A percentile compares a stretch with the other conserved stretches of the same genome.
Conservation (phyloP, 1,140 invertebrate species). For the Conus ventricosus region DNA sequence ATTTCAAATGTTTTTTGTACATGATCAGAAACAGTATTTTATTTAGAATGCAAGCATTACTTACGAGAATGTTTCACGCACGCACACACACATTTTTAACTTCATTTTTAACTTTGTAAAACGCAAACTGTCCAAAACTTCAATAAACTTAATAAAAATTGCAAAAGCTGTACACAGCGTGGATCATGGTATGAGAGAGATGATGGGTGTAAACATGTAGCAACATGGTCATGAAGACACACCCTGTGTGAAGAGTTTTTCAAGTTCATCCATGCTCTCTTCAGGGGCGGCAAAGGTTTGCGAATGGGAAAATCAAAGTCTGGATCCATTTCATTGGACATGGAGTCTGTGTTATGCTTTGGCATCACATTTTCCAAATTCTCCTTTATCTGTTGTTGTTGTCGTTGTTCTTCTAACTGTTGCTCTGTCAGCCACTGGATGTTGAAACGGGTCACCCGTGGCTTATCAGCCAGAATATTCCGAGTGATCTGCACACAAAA, state of each 20-base stretch:
- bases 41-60: no score
- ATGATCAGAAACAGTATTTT: no score
- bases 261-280: conserved; percentile 27
- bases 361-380: conserved; percentile 66
- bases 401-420: conserved; percentile 20
- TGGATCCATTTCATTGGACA: conserved; percentile 62
- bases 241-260: conserved; percentile 7
- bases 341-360: conserved; percentile 53
- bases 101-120: no score
- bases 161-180: no score
- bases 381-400: conserved; percentile 33
- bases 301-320: neutral
- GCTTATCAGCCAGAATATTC: conserved; percentile 95
- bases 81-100: no score
- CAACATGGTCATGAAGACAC: neutral
- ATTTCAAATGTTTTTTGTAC: no score
- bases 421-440: conserved; percentile 94
- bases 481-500: conserved; percentile 81
- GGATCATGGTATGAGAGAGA: neutral
- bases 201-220: neutral
- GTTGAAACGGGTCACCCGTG: conserved; percentile 96
- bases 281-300: neutral
- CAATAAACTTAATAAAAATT: no score
- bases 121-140: no score
- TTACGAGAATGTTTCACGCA: no score